phyloP scores from a whole-genome alignment of 2,797 vertebrate genomes.

The Clarias fuscus region DNA sequence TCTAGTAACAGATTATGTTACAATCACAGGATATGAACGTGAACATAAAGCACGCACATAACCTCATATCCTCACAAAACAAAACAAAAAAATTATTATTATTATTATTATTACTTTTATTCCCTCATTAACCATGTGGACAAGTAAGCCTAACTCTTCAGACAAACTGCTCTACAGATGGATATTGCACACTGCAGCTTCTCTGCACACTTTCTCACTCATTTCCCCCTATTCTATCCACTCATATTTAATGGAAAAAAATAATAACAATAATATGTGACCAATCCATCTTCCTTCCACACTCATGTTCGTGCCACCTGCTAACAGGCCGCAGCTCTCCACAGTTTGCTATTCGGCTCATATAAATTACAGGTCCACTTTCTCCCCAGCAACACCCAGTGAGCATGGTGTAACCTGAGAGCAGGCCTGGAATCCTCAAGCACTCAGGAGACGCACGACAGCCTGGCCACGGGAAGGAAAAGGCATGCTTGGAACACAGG shows the following conservation, averaged over 20 bases:
- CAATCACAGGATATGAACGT: slow-evolving; percentile 39
- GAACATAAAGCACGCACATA: background rate
- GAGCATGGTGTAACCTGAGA: slow-evolving; percentile 38
- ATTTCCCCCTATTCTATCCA: background rate
- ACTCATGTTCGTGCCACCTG: slow-evolving; percentile 40
- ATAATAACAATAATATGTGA: slow-evolving; percentile 21
- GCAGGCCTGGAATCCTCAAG: slow-evolving; percentile 51
- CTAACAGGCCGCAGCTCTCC: slow-evolving; percentile 25
- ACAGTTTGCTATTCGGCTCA: slow-evolving; percentile 25
- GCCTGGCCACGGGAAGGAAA: slow-evolving; percentile 60
- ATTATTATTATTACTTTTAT: background rate
- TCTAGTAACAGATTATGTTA: slow-evolving; percentile 21
- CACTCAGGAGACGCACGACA: slow-evolving; percentile 50
- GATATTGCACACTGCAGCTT: slow-evolving; percentile 7
- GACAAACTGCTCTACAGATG: background rate
- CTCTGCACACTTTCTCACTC: background rate
- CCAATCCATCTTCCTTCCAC: slow-evolving; percentile 19
- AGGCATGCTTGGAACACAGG: slow-evolving; percentile 53
- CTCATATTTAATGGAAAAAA: slow-evolving; percentile 18
- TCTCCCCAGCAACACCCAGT: slow-evolving; percentile 46
- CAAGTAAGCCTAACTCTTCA: background rate
- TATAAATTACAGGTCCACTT: slow-evolving; percentile 47
- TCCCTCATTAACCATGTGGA: background rate
- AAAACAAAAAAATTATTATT: too few relatives aligned
- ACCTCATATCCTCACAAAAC: background rate